Conservation (phyloP, 2,888 invertebrate genomes). For the Phaonia tiefii region DNA sequence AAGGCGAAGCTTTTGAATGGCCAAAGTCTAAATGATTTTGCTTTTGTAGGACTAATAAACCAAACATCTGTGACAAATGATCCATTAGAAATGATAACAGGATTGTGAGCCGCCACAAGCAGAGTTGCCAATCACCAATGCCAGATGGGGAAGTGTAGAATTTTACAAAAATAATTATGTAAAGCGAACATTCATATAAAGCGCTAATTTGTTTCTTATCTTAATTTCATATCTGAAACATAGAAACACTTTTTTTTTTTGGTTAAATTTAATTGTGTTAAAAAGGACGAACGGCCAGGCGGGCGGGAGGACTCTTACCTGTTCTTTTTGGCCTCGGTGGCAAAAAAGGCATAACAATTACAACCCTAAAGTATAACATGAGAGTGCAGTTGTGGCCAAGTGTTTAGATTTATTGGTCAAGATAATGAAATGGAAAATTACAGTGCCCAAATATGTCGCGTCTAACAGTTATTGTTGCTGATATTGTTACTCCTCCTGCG, state of each 20-base stretch:
- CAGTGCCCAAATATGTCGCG: slow-evolving; percentile 63
- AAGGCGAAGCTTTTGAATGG: neutral
- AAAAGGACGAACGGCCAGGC: neutral
- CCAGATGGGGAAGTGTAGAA: slow-evolving; percentile 44
- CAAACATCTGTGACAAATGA: slow-evolving; percentile 79
- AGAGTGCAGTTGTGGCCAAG: slow-evolving; percentile 32
- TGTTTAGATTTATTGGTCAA: slow-evolving; percentile 63
- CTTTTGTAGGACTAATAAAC: slow-evolving; percentile 59
- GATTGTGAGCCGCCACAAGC: slow-evolving; percentile 19
- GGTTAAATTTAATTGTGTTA: slow-evolving; percentile 63
- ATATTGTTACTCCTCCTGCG: slow-evolving; percentile 1
- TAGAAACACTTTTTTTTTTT: slow-evolving; percentile 49
- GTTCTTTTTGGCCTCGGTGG: neutral
- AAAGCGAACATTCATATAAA: slow-evolving; percentile 61
- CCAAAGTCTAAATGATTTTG: slow-evolving; percentile 59
- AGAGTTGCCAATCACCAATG: neutral
- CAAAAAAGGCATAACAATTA: slow-evolving; percentile 16
- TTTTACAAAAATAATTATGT: slow-evolving; percentile 63
- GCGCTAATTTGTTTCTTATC: slow-evolving; percentile 78
- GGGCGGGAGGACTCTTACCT: slow-evolving; percentile 29
- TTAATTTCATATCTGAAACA: slow-evolving; percentile 74
- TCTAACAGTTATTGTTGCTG: slow-evolving; percentile 42
- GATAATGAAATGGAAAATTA: slow-evolving; percentile 61
- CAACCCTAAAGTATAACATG: slow-evolving; percentile 18
- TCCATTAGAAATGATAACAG: slow-evolving; percentile 74